Percentiles rank a stretch among this genome's conserved stretches.
Conservation (phyloP, 1,140 invertebrate species). For the Pseudachorutes palmiensis region DNA sequence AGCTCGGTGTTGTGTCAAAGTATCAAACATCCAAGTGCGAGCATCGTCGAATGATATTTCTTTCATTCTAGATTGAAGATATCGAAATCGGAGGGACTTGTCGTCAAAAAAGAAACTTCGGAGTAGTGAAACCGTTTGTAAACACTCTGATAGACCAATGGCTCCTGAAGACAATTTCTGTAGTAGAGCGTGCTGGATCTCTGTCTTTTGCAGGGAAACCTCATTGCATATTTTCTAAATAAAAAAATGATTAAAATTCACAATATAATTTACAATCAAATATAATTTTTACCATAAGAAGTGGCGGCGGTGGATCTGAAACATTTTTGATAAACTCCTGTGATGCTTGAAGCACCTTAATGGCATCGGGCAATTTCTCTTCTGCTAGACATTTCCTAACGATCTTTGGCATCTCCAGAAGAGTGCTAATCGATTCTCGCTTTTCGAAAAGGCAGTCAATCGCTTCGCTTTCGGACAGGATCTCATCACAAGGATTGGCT, state of each 20-base stretch:
- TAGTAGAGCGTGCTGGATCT: conserved; percentile 35
- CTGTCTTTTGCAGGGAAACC: conserved; percentile 31
- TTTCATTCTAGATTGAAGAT: conserved; percentile 36
- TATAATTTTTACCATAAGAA: conserved; percentile 16
- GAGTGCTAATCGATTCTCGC: conserved; percentile 12
- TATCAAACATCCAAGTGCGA: conserved; percentile 37
- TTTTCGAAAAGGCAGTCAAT: conserved; percentile 22
- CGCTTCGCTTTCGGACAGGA: conserved; percentile 14
- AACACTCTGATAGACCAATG: conserved; percentile 36
- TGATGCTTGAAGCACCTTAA: conserved; percentile 34
- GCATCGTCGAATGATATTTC: conserved; percentile 35
- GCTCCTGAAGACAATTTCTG: conserved; percentile 30
- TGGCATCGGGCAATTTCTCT: conserved; percentile 35
- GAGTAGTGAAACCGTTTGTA: conserved; percentile 35
- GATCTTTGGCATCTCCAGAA: conserved; percentile 35
- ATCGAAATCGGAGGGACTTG: conserved; percentile 33
- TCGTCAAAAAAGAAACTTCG: conserved; percentile 37
- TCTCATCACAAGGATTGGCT: conserved; percentile 22
- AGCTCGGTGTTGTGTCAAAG: conserved; percentile 36
- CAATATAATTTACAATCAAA: not conserved
- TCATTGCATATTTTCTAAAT: conserved; percentile 30
- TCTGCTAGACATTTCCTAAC: conserved; percentile 32
- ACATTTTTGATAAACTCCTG: conserved; percentile 30
- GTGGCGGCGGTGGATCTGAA: conserved; percentile 15
- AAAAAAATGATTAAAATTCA: conserved; percentile 1